These are phyloP conservation scores for Agapetus fuscipes DNA, from an alignment of 2,888 invertebrate species.

Conservation along the genomic window DNA sequence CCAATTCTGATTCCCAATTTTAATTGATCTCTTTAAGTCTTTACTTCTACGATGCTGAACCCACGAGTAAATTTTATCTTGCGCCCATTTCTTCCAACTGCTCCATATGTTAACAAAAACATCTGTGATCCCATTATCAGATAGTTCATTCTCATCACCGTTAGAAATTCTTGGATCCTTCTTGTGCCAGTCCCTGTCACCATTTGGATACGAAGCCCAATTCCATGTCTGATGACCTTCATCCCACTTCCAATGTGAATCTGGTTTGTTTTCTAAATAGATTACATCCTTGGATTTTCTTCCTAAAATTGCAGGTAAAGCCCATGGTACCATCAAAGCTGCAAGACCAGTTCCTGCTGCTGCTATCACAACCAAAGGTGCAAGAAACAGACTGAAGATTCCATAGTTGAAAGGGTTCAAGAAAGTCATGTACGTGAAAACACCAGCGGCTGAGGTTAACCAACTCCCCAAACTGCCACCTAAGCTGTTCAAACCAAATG, in stretches of 20 bases:
- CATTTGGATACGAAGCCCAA: constrained; percentile 33
- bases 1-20: too few species aligned
- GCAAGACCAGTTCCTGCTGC: constrained; percentile 52
- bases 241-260: constrained; percentile 53
- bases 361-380: constrained; percentile 54
- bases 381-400: constrained; percentile 48
- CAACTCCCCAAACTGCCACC: constrained; percentile 36
- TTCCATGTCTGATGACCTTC: constrained; percentile 46
- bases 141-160: constrained; percentile 14
- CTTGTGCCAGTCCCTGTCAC: constrained; percentile 27
- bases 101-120: constrained; percentile 1
- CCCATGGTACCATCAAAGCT: constrained; percentile 54
- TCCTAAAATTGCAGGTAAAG: constrained; percentile 42
- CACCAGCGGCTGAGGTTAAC: constrained; percentile 41
- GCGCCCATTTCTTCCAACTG: background rate
- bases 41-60: too few species aligned
- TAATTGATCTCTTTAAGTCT: too few species aligned
- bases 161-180: constrained; percentile 25
- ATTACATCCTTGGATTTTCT: constrained; percentile 36
- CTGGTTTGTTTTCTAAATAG: constrained; percentile 35
- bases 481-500: too few species aligned
- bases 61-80: background rate
- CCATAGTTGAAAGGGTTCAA: constrained; percentile 51
- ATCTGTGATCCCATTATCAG: background rate
- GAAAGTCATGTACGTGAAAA: constrained; percentile 44